Evolutionary conservation across 2,113 vertebrate genomes (phyloP).

Genomic region (Excalfactoria chinensis): DNA sequence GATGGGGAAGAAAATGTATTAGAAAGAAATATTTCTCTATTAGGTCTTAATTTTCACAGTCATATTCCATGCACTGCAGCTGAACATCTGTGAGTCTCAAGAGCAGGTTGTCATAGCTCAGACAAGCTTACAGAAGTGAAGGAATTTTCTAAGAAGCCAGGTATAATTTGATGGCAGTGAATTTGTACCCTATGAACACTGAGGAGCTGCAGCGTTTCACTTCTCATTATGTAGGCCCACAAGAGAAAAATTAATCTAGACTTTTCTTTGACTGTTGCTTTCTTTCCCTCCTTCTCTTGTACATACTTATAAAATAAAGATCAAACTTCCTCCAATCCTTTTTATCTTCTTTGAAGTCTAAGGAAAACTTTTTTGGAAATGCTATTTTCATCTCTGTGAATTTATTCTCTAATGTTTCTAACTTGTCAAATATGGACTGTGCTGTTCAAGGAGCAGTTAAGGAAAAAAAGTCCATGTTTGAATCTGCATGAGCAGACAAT

Average conservation of each 20-base stretch:
- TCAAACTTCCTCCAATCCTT: conserved; percentile 63
- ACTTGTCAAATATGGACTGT: conserved; percentile 50
- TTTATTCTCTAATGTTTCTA: conserved; percentile 65
- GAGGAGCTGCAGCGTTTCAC: not conserved
- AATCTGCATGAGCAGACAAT: not conserved
- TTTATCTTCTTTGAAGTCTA: conserved; percentile 70
- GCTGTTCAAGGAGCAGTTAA: conserved; percentile 47
- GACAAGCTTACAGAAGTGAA: conserved; percentile 20
- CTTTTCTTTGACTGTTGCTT: conserved; percentile 65
- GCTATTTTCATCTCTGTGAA: conserved; percentile 63
- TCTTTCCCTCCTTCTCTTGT: conserved; percentile 38
- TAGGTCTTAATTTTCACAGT: conserved; percentile 30
- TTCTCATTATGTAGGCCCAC: conserved; percentile 58
- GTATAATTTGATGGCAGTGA: conserved; percentile 34
- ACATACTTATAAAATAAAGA: conserved; percentile 73
- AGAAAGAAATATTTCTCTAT: not conserved
- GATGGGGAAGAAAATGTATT: not conserved
- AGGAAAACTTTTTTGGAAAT: conserved; percentile 65
- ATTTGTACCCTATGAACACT: conserved; percentile 12
- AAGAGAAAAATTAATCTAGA: conserved; percentile 64
- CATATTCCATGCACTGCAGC: not conserved
- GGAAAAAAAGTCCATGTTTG: conserved; percentile 17
- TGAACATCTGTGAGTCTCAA: not conserved
- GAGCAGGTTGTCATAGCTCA: conserved; percentile 16
- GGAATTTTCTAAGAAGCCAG: conserved; percentile 37